Evolutionary conservation across 2,113 vertebrate genomes (phyloP).

Genomic region (Pantherophis guttatus): DNA sequence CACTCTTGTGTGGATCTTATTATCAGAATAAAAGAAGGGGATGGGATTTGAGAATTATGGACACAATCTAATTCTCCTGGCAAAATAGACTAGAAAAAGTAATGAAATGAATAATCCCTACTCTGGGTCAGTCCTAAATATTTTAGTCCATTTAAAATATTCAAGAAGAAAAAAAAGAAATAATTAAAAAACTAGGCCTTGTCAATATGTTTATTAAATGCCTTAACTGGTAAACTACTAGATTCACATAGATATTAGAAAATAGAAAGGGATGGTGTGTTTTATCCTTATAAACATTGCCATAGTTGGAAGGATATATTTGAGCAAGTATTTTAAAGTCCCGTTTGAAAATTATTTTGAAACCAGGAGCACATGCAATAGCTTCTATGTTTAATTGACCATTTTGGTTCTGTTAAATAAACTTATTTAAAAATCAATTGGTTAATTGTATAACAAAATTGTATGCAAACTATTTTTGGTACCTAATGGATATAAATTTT

Average conservation of each 20-base stretch:
- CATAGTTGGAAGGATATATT: not conserved
- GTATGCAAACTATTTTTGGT: not conserved
- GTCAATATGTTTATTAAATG: not conserved
- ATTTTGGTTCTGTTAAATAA: not conserved
- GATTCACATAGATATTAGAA: not conserved
- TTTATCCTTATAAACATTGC: not conserved
- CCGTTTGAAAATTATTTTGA: not conserved
- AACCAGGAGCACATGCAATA: not conserved
- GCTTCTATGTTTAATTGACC: not conserved
- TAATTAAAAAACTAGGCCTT: not conserved
- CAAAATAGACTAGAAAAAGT: not conserved
- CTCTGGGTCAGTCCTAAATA: not conserved
- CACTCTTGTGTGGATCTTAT: not conserved
- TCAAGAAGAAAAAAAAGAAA: not conserved
- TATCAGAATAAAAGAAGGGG: not conserved
- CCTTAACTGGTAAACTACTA: not conserved
- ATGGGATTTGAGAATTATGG: not conserved
- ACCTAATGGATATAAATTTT: not conserved
- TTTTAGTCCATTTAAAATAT: not conserved
- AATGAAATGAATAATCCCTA: not conserved
- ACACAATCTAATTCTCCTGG: not conserved
- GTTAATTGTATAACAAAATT: not conserved
- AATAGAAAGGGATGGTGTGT: not conserved
- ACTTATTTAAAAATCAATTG: not conserved
- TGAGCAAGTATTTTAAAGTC: not conserved